phyloP scores from a whole-genome alignment of 2,113 vertebrate genomes.

The Condylura cristata region DNA sequence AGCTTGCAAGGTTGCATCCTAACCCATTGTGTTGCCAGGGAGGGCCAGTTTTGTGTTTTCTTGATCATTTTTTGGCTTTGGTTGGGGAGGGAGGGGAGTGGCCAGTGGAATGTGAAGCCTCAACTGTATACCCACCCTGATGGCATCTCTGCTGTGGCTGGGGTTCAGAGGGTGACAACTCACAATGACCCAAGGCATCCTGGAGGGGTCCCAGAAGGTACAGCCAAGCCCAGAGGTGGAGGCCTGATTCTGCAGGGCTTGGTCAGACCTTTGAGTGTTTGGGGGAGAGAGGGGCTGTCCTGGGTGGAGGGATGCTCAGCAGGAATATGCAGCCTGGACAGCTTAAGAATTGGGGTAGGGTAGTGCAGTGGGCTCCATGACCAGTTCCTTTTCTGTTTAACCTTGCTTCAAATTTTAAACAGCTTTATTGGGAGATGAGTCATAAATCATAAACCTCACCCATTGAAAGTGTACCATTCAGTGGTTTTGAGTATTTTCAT shows the following conservation, averaged over 20 bases:
- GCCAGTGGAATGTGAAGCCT: background rate
- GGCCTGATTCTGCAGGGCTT: background rate
- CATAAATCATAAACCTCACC: background rate
- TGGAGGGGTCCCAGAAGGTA: background rate
- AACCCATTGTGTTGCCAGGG: too few relatives aligned
- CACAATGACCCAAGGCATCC: background rate
- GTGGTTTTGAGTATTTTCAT: background rate
- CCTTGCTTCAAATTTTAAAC: background rate
- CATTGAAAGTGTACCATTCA: background rate
- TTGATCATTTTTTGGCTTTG: background rate
- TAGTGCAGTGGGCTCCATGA: rapidly evolving
- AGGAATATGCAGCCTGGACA: background rate
- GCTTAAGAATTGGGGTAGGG: background rate
- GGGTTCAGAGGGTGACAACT: background rate
- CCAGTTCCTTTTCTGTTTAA: background rate
- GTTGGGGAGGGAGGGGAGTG: rapidly evolving
- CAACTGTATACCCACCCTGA: rapidly evolving
- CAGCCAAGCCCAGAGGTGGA: background rate
- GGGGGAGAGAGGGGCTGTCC: rapidly evolving
- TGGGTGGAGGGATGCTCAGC: background rate
- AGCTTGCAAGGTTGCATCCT: too few relatives aligned
- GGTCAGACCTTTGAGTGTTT: background rate
- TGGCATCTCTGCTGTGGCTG: background rate
- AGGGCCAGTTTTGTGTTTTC: background rate
- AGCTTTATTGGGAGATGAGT: background rate